Conservation (phyloP, 2,113 vertebrate genomes). For the Eurystomus gularis region DNA sequence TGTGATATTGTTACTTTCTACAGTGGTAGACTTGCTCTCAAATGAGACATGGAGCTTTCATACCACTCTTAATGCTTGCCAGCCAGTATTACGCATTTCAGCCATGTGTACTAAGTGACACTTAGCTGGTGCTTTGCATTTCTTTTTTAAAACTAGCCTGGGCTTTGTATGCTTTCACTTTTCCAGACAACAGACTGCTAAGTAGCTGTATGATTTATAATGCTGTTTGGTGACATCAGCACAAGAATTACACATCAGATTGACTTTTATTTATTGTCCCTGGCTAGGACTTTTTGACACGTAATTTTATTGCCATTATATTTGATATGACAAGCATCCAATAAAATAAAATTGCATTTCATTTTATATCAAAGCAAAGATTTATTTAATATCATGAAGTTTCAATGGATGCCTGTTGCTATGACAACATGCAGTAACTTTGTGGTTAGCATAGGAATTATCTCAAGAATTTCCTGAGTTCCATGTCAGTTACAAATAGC, state of each 20-base stretch:
- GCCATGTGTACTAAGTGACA: no score
- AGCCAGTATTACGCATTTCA: no score
- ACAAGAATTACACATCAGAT: neutral
- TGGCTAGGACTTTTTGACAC: neutral
- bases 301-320: neutral
- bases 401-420: neutral
- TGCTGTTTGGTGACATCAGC: neutral
- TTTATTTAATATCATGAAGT: neutral
- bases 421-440: neutral
- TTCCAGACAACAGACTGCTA: neutral
- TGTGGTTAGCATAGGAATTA: neutral
- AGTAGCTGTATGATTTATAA: neutral
- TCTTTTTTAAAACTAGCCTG: neutral
- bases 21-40: neutral
- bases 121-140: neutral
- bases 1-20: neutral
- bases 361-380: neutral
- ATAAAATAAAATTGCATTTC: constrained; percentile 12
- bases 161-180: neutral
- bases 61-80: neutral
- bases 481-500: neutral
- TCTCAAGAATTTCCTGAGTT: neutral
- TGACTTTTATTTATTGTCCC: neutral
- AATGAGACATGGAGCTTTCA: neutral
- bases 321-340: neutral